Percentiles rank a stretch among this genome's conserved stretches.
Evolutionary conservation across 92 coral and sea anemone genomes (phyloP).

Genomic region (Paramuricea clavata): DNA sequence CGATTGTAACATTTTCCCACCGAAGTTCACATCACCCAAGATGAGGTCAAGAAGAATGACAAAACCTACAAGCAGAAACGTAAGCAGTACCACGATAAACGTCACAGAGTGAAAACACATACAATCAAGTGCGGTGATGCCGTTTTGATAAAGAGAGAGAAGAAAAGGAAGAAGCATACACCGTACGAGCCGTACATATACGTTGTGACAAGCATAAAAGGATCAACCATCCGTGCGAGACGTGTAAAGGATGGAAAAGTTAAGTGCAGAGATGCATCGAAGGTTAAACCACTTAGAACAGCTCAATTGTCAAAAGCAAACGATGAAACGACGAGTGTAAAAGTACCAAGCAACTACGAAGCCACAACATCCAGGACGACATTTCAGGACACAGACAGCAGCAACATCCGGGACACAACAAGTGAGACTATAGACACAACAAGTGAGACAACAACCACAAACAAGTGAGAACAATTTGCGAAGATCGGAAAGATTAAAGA

Average conservation of each 20-base stretch:
- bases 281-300: too few relatives aligned
- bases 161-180: slow-evolving; percentile 48
- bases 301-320: neutral
- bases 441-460: neutral
- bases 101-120: slow-evolving; percentile 60
- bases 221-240: too few relatives aligned
- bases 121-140: slow-evolving; percentile 61
- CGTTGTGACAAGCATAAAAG: slow-evolving; percentile 48
- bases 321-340: neutral
- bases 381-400: neutral
- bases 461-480: slow-evolving; percentile 39
- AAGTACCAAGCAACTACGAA: slow-evolving; percentile 24
- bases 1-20: slow-evolving; percentile 71
- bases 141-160: slow-evolving; percentile 10
- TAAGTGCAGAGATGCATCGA: too few relatives aligned
- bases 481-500: slow-evolving; percentile 67
- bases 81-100: slow-evolving; percentile 62
- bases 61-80: slow-evolving; percentile 54
- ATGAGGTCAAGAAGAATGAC: slow-evolving; percentile 60
- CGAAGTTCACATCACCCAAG: slow-evolving; percentile 24
- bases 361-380: slow-evolving; percentile 31
- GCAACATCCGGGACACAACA: neutral
- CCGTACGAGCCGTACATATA: slow-evolving; percentile 71
- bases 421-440: neutral
- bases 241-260: too few relatives aligned